Base-by-base conservation (phyloP, 2,797 vertebrate species). In the Rhodeus uyekii region DNA sequence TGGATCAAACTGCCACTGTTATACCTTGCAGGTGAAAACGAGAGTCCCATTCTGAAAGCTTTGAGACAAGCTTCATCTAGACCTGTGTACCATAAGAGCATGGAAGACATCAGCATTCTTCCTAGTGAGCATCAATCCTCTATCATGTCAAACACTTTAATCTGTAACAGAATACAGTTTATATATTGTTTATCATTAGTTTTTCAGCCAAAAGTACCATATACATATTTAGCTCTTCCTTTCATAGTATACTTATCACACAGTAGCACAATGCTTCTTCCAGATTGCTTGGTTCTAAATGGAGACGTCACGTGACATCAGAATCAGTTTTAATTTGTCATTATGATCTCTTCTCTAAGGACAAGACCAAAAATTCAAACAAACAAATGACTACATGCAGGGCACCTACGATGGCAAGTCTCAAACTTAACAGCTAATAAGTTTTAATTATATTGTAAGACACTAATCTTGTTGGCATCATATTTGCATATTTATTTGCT, bases 11-110 rank as follows among this genome's bases (percentile, higher is more conserved):
- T 58, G 2, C 2, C 46, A 27, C 27, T 55, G 46, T 78, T 65
- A 44, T 53, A 69, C 74, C 14, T 83, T 38, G 89, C 90, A 99
- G 98, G 96, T 91, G 95, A 94, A 87, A 94, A 94, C 87, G 93
- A 93, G 64, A 94, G 92, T 84, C 93, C 94, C 39, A 91, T 97
- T 81, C 95, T 94, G 93, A 95, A 93, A 91, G 95, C 96, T 53
- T 85, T 99, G 92, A 93, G 91, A 93, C 94, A 96, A 90, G 96
- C 93, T 75, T 90, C 95, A 88, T 85, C 93, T 85, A 95, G 95
- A 88, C 95, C 95, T 72, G 93, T 94, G 89, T 91, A 96, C 92
- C 94, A 95, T 87, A 97, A 97, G 95, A 97, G 97, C 93, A 92
- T 99, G 88, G 95, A 97, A 91, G 96, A 99, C 90, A 94, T 98